Evolutionary conservation across 1,140 invertebrate species (phyloP).

Genomic region (Ceratoteleas bidentatus): DNA sequence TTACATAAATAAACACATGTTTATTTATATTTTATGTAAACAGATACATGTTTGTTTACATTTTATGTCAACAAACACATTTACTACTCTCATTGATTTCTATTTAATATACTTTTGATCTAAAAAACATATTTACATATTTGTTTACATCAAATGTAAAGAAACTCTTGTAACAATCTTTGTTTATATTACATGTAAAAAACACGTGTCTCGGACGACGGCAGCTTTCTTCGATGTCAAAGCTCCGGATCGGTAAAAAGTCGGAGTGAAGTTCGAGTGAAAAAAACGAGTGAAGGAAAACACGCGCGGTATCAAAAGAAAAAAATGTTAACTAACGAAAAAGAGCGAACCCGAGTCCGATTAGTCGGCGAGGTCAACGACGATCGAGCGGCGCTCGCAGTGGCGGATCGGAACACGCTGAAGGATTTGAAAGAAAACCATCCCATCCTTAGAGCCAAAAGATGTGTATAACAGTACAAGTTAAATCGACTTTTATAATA

Average conservation of each 20-base stretch:
- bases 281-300: neutral
- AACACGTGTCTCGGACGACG: slow-evolving; percentile 1
- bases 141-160: too few relatives aligned
- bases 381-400: neutral
- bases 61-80: too few relatives aligned
- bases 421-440: slow-evolving; percentile 62
- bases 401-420: slow-evolving; percentile 46
- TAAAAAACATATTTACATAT: too few relatives aligned
- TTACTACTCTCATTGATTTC: too few relatives aligned
- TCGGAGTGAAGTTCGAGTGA: slow-evolving; percentile 24
- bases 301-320: slow-evolving; percentile 26
- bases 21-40: too few relatives aligned
- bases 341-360: slow-evolving; percentile 1
- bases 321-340: too few relatives aligned
- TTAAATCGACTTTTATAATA: slow-evolving; percentile 75
- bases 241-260: slow-evolving; percentile 28
- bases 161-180: too few relatives aligned
- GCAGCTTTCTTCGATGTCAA: slow-evolving; percentile 30
- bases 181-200: too few relatives aligned
- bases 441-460: slow-evolving; percentile 72
- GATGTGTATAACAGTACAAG: slow-evolving; percentile 77
- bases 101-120: too few relatives aligned
- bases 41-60: too few relatives aligned
- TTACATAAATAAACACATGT: too few relatives aligned
- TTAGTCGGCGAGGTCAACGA: slow-evolving; percentile 26